Percentiles rank a stretch among this genome's conserved stretches.
These are phyloP conservation scores for Leucoraja ocellata DNA, from an alignment of 2,797 vertebrate species.

Conservation along the genomic window DNA sequence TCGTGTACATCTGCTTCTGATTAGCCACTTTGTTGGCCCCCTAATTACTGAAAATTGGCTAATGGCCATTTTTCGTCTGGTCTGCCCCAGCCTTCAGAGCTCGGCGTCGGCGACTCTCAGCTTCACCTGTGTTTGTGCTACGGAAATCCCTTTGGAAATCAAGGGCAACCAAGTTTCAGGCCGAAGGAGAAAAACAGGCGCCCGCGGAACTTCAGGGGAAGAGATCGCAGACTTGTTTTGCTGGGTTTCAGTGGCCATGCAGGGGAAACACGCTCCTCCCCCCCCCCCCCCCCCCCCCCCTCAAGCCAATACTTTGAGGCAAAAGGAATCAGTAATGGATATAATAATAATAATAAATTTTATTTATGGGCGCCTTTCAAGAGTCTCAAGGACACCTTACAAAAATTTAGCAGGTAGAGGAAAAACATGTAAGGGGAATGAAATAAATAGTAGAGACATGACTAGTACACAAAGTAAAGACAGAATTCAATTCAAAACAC, in stretches of 20 bases:
- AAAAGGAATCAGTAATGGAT: neutral
- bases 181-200: neutral
- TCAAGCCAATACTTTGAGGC: neutral
- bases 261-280: too few species aligned
- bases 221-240: neutral
- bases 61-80: constrained; percentile 21
- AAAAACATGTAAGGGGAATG: too few species aligned
- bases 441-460: too few species aligned
- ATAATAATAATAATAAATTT: too few species aligned
- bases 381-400: too few species aligned
- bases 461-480: too few species aligned
- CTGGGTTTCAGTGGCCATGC: neutral
- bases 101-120: neutral
- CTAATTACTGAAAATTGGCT: constrained; percentile 35
- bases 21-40: constrained; percentile 24
- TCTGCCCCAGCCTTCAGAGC: neutral
- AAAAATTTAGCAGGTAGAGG: too few species aligned
- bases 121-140: constrained; percentile 9
- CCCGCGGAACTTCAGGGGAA: constrained; percentile 1
- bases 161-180: neutral
- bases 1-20: constrained; percentile 22
- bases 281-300: neutral
- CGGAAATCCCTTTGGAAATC: constrained; percentile 18
- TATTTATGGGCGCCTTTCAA: too few species aligned
- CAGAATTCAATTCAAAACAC: too few species aligned